These are phyloP conservation scores for Haliclystus octoradiatus DNA, from an alignment of 30 jellyfish, hydroid and myxozoan genomes.

Conservation along the genomic window DNA sequence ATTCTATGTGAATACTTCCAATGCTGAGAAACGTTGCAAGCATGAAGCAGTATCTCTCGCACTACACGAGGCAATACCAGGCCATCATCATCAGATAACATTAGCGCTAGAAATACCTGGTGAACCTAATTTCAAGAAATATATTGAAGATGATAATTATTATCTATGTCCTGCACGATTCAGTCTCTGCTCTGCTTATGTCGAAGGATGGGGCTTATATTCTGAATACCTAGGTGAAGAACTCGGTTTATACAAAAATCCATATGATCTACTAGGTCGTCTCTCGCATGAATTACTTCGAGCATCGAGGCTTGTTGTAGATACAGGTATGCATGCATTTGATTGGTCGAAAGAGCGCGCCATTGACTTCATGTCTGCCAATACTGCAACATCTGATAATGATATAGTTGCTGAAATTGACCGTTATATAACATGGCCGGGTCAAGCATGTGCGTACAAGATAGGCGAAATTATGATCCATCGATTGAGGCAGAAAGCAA, in stretches of 20 bases:
- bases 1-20: conserved; percentile 55
- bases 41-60: conserved; percentile 71
- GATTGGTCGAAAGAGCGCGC: conserved; percentile 80
- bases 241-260: conserved; percentile 53
- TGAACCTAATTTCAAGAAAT: conserved; percentile 54
- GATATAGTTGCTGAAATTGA: conserved; percentile 74
- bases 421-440: conserved; percentile 94
- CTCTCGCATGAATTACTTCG: conserved; percentile 87
- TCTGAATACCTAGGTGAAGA: conserved; percentile 93
- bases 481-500: conserved; percentile 35
- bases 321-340: conserved; percentile 87
- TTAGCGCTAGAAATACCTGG: conserved; percentile 47
- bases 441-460: conserved; percentile 87
- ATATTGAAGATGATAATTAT: conserved; percentile 62
- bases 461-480: conserved; percentile 68
- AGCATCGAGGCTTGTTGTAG: conserved; percentile 85
- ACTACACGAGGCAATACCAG: conserved; percentile 93
- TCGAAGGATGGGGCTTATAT: conserved; percentile 95
- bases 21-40: conserved; percentile 45
- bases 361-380: conserved; percentile 45
- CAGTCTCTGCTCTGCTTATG: conserved; percentile 63
- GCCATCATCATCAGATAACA: conserved; percentile 75
- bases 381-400: conserved; percentile 53
- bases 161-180: conserved; percentile 77
- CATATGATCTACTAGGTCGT: conserved; percentile 63